Evolutionary conservation across 2,113 vertebrate species (phyloP).

Genomic region (Columba janthina): DNA sequence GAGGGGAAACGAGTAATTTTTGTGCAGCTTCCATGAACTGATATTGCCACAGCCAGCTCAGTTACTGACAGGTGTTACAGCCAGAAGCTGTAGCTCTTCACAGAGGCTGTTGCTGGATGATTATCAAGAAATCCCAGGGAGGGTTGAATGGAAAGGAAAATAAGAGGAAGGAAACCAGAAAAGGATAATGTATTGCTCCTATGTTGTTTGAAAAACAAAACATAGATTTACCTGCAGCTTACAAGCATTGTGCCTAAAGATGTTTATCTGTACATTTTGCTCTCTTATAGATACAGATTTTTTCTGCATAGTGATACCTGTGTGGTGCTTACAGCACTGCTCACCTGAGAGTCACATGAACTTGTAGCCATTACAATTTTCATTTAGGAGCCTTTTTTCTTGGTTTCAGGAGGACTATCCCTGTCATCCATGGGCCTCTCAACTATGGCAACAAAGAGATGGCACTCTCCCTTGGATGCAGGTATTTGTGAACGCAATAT

Average conservation of each 20-base stretch:
- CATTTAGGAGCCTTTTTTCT: not conserved
- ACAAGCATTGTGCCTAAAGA: not conserved
- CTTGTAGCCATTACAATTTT: not conserved
- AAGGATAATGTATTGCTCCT: not conserved
- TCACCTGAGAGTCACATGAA: not conserved
- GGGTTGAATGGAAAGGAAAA: conserved; percentile 9
- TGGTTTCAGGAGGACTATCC: not conserved
- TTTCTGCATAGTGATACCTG: not conserved
- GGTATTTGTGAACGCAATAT: not conserved
- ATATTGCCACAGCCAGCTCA: conserved; percentile 9
- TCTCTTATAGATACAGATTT: not conserved
- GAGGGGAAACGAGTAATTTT: conserved; percentile 24
- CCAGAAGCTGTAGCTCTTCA: conserved; percentile 14
- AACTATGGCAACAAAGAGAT: not conserved
- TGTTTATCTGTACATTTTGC: not conserved
- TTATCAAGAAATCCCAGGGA: conserved; percentile 22
- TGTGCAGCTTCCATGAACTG: not conserved
- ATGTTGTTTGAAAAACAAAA: not conserved
- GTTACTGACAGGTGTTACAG: conserved; percentile 19
- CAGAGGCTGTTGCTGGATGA: conserved; percentile 46
- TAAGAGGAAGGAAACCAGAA: not conserved
- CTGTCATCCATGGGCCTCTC: not conserved
- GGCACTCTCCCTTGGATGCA: not conserved
- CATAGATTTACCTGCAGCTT: not conserved
- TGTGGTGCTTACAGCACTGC: not conserved